A percentile compares a stretch with the other conserved stretches of the same genome.
Conservation (phyloP, 2,797 vertebrate genomes). For the Choloepus didactylus region DNA sequence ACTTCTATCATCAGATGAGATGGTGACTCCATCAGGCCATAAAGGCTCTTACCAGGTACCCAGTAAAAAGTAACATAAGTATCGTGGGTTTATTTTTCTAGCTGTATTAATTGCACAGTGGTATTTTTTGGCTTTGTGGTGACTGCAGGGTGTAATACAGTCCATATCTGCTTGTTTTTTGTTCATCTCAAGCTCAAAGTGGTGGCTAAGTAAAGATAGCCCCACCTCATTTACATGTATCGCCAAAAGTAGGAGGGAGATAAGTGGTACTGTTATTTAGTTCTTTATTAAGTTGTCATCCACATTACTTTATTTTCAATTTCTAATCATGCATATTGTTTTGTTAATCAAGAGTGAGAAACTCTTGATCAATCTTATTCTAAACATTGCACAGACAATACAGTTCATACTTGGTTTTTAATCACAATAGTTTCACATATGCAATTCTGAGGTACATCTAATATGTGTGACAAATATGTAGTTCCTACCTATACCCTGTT, state of each 20-base stretch:
- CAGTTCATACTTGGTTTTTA: conserved; percentile 45
- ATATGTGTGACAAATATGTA: neutral
- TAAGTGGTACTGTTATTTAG: neutral
- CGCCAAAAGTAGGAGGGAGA: neutral
- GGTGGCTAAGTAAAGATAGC: conserved; percentile 7
- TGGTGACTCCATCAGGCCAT: neutral
- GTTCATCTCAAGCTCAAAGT: conserved; percentile 20
- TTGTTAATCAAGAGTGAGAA: conserved; percentile 42
- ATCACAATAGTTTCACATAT: neutral
- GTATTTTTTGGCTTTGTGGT: neutral
- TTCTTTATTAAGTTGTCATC: conserved; percentile 11
- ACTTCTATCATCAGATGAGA: neutral
- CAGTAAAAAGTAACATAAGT: neutral
- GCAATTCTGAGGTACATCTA: conserved; percentile 49
- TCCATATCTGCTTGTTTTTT: neutral
- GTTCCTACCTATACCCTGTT: neutral
- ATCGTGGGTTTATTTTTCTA: neutral
- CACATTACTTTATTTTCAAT: conserved; percentile 43
- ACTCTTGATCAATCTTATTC: conserved; percentile 15
- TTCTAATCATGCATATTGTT: conserved; percentile 14
- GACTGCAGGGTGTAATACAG: neutral
- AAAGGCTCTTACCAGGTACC: neutral
- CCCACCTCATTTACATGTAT: neutral
- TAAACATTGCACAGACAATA: conserved; percentile 9
- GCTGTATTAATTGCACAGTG: neutral